Evolutionary conservation across 2,797 vertebrate genomes (phyloP).

Genomic region (Acomys russatus): DNA sequence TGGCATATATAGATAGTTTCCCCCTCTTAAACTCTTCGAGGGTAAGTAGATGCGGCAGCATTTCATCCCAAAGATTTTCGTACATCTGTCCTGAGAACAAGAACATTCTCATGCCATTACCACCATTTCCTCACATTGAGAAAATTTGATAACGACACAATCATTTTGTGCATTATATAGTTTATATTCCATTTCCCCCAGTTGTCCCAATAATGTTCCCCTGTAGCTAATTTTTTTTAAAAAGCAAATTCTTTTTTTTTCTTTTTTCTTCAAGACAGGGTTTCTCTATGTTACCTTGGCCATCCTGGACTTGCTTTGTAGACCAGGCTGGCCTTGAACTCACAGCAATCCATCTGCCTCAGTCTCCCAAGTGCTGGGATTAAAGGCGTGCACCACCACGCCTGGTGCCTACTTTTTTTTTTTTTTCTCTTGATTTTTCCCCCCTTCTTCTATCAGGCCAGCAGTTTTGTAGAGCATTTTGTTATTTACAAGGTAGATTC

Average conservation of each 20-base stretch:
- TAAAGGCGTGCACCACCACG: too few species aligned
- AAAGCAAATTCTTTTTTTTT: neutral
- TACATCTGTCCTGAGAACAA: constrained; percentile 25
- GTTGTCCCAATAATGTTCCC: neutral
- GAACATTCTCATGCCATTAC: neutral
- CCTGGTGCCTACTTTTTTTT: neutral
- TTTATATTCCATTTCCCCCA: neutral
- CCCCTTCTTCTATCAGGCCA: neutral
- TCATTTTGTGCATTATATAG: neutral
- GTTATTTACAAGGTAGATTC: neutral
- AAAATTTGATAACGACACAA: neutral
- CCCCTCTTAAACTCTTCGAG: neutral
- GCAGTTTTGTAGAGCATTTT: constrained; percentile 23
- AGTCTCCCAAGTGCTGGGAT: too few species aligned
- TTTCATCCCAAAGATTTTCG: constrained; percentile 39
- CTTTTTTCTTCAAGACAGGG: neutral
- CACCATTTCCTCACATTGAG: neutral
- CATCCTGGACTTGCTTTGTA: too few species aligned
- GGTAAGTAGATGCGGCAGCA: neutral
- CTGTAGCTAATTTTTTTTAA: neutral
- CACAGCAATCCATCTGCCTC: too few species aligned
- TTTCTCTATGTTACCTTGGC: too few species aligned
- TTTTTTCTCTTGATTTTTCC: neutral
- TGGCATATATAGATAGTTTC: neutral
- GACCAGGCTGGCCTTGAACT: too few species aligned